Evolutionary conservation across 2,888 invertebrate species (phyloP).

Genomic region (Hypselothyrea guttata): DNA sequence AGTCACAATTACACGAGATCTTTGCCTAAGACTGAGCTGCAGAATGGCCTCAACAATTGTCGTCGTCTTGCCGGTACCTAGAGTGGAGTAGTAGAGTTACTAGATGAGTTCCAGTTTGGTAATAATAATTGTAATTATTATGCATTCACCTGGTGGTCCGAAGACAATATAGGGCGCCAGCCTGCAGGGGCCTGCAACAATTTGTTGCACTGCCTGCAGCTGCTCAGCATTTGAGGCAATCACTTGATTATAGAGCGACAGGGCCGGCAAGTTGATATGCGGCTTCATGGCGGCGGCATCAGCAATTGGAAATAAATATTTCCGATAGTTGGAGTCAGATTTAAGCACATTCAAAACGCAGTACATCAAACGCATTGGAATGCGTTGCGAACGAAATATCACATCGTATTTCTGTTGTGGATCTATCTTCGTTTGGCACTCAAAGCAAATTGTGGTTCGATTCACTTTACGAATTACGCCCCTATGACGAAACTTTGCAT

Average conservation of each 20-base stretch:
- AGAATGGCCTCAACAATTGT: constrained; percentile 88
- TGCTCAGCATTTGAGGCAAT: constrained; percentile 85
- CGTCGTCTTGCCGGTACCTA: constrained; percentile 89
- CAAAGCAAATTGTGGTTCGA: constrained; percentile 29
- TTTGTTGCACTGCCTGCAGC: constrained; percentile 86
- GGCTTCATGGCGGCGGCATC: no score
- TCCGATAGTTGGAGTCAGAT: constrained; percentile 31
- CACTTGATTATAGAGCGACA: constrained; percentile 57
- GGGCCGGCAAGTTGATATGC: no score
- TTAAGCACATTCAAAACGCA: constrained; percentile 68
- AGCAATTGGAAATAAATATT: constrained; percentile 66
- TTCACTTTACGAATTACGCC: constrained; percentile 55
- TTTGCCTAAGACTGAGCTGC: constrained; percentile 83
- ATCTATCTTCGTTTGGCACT: constrained; percentile 14
- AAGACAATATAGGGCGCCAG: constrained; percentile 91
- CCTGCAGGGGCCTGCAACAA: constrained; percentile 85
- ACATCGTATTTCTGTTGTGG: constrained; percentile 39
- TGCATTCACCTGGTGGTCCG: constrained; percentile 91
- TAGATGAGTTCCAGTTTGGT: not conserved
- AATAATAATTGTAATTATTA: not conserved
- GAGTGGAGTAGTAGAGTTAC: no score
- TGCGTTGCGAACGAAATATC: constrained; percentile 66
- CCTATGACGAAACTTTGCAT: constrained; percentile 42
- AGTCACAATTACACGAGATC: constrained; percentile 85
- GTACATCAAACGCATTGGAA: constrained; percentile 62